A percentile compares a stretch with the other conserved stretches of the same genome.
phyloP scores from a whole-genome alignment of 2,113 vertebrate genomes.

The Pachyramphus minor region DNA sequence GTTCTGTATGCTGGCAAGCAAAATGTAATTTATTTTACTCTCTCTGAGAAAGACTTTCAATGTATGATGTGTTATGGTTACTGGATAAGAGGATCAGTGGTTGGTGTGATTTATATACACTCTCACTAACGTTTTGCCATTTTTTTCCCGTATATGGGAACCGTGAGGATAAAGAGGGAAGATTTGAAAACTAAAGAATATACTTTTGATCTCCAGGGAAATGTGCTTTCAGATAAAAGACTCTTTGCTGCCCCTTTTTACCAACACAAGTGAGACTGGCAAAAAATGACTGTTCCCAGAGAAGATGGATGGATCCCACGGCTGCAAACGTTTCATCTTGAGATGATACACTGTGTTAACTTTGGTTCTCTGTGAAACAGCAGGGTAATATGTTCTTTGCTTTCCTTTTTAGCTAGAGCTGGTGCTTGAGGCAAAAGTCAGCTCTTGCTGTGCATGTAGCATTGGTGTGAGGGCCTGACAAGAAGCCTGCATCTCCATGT shows the following conservation, averaged over 20 bases:
- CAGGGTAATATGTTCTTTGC: neutral
- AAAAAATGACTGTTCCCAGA: neutral
- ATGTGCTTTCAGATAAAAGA: constrained; percentile 10
- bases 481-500: accelerated
- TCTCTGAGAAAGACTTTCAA: neutral
- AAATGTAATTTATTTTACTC: constrained; percentile 32
- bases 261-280: constrained; percentile 5
- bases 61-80: constrained; percentile 55
- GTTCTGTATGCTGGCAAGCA: constrained; percentile 16
- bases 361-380: neutral
- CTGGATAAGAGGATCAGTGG: constrained; percentile 55
- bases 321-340: neutral
- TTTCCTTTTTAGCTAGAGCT: constrained; percentile 17
- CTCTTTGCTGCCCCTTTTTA: constrained; percentile 14
- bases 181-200: constrained; percentile 48
- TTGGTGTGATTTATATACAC: constrained; percentile 49
- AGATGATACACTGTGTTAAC: neutral
- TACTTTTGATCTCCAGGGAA: constrained; percentile 46
- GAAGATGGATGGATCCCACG: neutral
- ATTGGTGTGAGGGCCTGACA: neutral
- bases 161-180: constrained; percentile 42
- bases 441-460: neutral
- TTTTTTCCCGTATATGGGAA: constrained; percentile 53
- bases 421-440: neutral
- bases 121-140: neutral